These are phyloP conservation scores for Eulemur coronatus DNA, from an alignment of 2,797 vertebrate species.

Conservation along the genomic window DNA sequence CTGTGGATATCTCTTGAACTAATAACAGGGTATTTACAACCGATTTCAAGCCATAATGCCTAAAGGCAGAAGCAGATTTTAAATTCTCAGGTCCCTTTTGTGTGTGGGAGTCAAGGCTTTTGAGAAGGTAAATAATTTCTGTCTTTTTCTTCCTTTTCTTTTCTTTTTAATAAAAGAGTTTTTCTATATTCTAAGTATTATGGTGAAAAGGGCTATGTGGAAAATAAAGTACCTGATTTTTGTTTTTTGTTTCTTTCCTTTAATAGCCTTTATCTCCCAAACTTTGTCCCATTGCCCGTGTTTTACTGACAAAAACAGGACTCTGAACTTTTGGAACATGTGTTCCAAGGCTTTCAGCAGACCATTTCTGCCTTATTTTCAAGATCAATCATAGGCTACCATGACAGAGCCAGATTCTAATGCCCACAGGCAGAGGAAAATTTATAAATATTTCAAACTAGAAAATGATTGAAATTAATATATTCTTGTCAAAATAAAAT, in stretches of 20 bases:
- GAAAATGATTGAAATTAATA: conserved; percentile 18
- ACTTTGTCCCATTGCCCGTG: not conserved
- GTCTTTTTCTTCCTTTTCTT: not conserved
- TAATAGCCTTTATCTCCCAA: not conserved
- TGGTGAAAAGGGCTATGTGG: not conserved
- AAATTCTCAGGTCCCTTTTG: not conserved
- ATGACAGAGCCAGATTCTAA: not conserved
- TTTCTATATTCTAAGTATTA: not conserved
- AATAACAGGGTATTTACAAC: not conserved
- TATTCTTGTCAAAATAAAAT: not conserved
- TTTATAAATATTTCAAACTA: not conserved
- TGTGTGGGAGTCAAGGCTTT: not conserved
- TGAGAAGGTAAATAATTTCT: not conserved
- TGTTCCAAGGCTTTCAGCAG: not conserved
- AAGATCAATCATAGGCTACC: not conserved
- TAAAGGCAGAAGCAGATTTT: not conserved
- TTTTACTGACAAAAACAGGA: conserved; percentile 31
- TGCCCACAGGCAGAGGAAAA: not conserved
- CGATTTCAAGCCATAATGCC: not conserved
- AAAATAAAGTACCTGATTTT: not conserved
- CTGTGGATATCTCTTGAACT: not conserved
- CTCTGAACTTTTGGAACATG: not conserved
- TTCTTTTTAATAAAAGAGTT: not conserved
- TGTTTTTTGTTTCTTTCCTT: not conserved
- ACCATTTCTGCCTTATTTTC: not conserved